These are phyloP conservation scores for Bellardia pandia DNA, from an alignment of 2,888 invertebrate species.

Conservation along the genomic window DNA sequence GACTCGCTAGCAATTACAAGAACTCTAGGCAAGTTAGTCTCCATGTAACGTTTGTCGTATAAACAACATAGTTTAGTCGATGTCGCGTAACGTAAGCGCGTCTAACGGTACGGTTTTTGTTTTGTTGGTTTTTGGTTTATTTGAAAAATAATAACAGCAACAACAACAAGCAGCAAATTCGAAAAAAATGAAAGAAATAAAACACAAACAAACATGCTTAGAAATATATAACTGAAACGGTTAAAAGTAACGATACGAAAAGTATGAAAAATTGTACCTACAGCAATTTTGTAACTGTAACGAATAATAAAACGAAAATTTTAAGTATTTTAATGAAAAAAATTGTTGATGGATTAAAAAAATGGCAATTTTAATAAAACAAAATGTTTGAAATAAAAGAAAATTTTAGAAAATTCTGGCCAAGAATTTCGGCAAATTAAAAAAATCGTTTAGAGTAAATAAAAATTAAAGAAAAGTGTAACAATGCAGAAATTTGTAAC, in stretches of 20 bases:
- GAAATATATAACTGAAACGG: conserved; percentile 39
- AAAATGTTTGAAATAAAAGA: conserved; percentile 21
- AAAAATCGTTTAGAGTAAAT: neutral
- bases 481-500: neutral
- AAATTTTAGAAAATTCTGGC: conserved; percentile 8
- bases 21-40: conserved; percentile 77
- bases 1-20: conserved; percentile 73
- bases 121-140: conserved; percentile 56
- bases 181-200: too few species aligned
- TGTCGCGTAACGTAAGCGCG: conserved; percentile 66
- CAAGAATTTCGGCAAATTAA: conserved; percentile 30
- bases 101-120: conserved; percentile 68
- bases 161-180: conserved; percentile 11
- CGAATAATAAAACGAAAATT: conserved; percentile 29
- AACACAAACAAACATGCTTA: conserved; percentile 28
- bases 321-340: neutral
- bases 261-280: conserved; percentile 8
- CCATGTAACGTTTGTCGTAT: conserved; percentile 79
- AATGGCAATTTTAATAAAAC: neutral
- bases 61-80: conserved; percentile 76
- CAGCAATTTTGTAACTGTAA: conserved; percentile 30
- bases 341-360: neutral
- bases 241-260: conserved; percentile 40
- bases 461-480: neutral
- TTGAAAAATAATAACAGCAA: conserved; percentile 49